phyloP scores from a whole-genome alignment of 2,797 vertebrate genomes.

The Echeneis naucrates region DNA sequence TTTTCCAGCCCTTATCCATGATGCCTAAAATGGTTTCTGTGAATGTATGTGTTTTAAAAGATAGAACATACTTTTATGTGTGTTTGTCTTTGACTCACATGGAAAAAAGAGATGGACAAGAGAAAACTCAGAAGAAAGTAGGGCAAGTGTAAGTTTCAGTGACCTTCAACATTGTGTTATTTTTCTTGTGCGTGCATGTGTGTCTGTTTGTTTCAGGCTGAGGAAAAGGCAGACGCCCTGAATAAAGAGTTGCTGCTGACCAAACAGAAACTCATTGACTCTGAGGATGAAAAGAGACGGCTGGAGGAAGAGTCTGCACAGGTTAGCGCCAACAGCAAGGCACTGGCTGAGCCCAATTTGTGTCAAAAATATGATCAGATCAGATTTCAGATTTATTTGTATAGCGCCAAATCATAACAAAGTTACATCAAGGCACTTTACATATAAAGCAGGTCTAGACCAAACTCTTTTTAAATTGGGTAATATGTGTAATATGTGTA shows the following conservation, averaged over 20 bases:
- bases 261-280: slow-evolving; percentile 97
- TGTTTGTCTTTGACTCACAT: slow-evolving; percentile 37
- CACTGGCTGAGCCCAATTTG: slow-evolving; percentile 3
- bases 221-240: slow-evolving; percentile 96
- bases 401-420: too few species aligned
- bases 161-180: slow-evolving; percentile 39
- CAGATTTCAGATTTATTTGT: too few species aligned
- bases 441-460: too few species aligned
- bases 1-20: background rate
- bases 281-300: slow-evolving; percentile 96
- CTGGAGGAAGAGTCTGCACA: slow-evolving; percentile 95
- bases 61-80: slow-evolving; percentile 23
- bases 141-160: slow-evolving; percentile 31
- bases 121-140: slow-evolving; percentile 45
- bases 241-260: slow-evolving; percentile 98
- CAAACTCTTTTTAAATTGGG: too few species aligned
- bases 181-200: slow-evolving; percentile 34
- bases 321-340: slow-evolving; percentile 77
- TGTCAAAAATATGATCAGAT: too few species aligned
- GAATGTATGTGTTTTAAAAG: background rate
- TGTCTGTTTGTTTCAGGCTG: slow-evolving; percentile 85
- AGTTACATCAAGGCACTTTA: too few species aligned
- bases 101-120: slow-evolving; percentile 19
- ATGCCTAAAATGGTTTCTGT: background rate
- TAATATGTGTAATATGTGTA: too few species aligned